Evolutionary conservation across 2,888 invertebrate genomes (phyloP).

Genomic region (Sesamia inferens): DNA sequence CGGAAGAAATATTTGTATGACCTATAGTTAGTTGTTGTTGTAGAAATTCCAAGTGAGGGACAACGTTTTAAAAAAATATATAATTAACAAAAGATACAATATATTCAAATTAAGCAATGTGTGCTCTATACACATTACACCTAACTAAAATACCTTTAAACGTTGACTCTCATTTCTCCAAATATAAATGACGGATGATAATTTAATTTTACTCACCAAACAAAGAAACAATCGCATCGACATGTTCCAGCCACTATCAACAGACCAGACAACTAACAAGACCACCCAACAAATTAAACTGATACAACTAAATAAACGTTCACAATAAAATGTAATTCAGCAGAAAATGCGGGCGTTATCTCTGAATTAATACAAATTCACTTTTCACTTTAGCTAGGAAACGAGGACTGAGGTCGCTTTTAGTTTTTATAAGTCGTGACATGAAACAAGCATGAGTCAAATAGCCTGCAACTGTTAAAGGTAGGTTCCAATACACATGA

Average conservation of each 20-base stretch:
- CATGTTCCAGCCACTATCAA: slow-evolving; percentile 39
- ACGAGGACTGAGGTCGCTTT: slow-evolving; percentile 27
- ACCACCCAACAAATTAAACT: slow-evolving; percentile 29
- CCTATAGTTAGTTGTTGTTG: no score
- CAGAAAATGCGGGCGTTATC: slow-evolving; percentile 61
- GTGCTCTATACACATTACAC: neutral
- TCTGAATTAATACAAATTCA: slow-evolving; percentile 40
- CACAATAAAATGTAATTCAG: slow-evolving; percentile 34
- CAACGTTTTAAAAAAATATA: no score
- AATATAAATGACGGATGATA: neutral
- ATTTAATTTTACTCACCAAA: slow-evolving; percentile 44
- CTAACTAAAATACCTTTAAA: no score
- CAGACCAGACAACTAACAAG: slow-evolving; percentile 14
- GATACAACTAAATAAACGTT: slow-evolving; percentile 29
- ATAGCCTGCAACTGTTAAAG: slow-evolving; percentile 27
- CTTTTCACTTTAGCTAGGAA: slow-evolving; percentile 49
- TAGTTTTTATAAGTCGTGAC: slow-evolving; percentile 50
- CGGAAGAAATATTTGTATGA: no score
- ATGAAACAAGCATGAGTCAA: slow-evolving; percentile 45
- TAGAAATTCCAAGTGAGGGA: no score
- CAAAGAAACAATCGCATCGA: slow-evolving; percentile 29
- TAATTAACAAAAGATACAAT: neutral
- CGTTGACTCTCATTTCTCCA: neutral
- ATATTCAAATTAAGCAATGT: neutral
- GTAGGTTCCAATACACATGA: slow-evolving; percentile 20